These are phyloP conservation scores for Leuciscus idus DNA, from an alignment of 2,113 vertebrate species.

Conservation along the genomic window DNA sequence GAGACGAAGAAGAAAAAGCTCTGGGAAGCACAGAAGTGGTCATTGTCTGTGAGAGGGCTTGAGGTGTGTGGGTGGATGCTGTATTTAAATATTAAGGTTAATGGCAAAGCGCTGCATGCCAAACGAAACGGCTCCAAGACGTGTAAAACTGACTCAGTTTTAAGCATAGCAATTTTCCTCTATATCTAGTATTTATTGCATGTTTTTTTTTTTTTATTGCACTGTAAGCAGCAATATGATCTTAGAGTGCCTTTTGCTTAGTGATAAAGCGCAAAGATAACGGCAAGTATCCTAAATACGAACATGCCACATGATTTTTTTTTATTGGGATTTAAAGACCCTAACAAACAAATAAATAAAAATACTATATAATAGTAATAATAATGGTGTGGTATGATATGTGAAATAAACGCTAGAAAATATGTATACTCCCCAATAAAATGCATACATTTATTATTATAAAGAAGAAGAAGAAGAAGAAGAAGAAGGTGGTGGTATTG, in stretches of 20 bases:
- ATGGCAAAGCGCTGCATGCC: not conserved
- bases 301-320: not conserved
- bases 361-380: not conserved
- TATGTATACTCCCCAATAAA: not conserved
- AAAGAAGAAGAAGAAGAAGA: no score
- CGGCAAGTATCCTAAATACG: no score
- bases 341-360: no score
- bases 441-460: no score
- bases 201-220: not conserved
- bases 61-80: not conserved
- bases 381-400: not conserved
- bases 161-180: not conserved
- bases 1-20: conserved; percentile 17
- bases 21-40: conserved; percentile 19
- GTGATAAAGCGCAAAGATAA: not conserved
- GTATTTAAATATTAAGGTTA: conserved; percentile 11
- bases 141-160: conserved; percentile 13
- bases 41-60: conserved; percentile 20
- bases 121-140: not conserved
- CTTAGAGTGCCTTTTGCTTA: not conserved
- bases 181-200: not conserved
- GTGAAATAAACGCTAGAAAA: not conserved
- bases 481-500: not conserved
- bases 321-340: not conserved
- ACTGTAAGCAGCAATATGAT: not conserved